Evolutionary conservation across 2,797 vertebrate genomes (phyloP).

Genomic region (Scleropages formosus): DNA sequence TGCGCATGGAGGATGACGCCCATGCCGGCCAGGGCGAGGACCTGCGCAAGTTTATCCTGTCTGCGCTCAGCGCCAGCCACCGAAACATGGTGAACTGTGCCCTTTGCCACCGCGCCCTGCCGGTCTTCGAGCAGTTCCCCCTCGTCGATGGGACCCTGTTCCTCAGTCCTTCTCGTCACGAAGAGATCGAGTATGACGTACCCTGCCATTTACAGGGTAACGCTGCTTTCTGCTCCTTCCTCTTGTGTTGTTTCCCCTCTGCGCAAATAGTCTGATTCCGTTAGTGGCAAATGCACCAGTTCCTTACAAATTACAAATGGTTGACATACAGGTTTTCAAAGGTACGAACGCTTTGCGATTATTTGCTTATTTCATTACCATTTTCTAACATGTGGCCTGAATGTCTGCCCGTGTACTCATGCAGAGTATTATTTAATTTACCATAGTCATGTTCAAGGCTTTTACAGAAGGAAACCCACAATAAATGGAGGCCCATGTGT

Average conservation of each 20-base stretch:
- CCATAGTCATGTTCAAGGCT: too few relatives aligned
- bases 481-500: too few relatives aligned
- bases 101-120: constrained; percentile 87
- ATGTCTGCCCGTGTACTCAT: too few relatives aligned
- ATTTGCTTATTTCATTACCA: too few relatives aligned
- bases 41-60: constrained; percentile 93
- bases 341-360: too few relatives aligned
- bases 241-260: background rate
- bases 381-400: too few relatives aligned
- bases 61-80: constrained; percentile 93
- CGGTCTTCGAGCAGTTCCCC: constrained; percentile 97
- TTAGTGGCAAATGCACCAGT: constrained; percentile 25
- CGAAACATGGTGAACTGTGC: constrained; percentile 96
- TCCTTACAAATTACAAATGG: too few relatives aligned
- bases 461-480: too few relatives aligned
- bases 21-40: constrained; percentile 97
- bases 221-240: constrained; percentile 1
- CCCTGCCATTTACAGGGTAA: constrained; percentile 98
- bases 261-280: background rate
- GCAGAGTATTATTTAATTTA: too few relatives aligned
- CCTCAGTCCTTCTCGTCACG: constrained; percentile 93
- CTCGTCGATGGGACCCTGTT: constrained; percentile 96
- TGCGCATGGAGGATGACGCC: constrained; percentile 97
- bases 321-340: too few relatives aligned
- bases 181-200: constrained; percentile 97